These are phyloP conservation scores for Nerophis lumbriciformis DNA, from an alignment of 2,113 vertebrate species.

Conservation along the genomic window DNA sequence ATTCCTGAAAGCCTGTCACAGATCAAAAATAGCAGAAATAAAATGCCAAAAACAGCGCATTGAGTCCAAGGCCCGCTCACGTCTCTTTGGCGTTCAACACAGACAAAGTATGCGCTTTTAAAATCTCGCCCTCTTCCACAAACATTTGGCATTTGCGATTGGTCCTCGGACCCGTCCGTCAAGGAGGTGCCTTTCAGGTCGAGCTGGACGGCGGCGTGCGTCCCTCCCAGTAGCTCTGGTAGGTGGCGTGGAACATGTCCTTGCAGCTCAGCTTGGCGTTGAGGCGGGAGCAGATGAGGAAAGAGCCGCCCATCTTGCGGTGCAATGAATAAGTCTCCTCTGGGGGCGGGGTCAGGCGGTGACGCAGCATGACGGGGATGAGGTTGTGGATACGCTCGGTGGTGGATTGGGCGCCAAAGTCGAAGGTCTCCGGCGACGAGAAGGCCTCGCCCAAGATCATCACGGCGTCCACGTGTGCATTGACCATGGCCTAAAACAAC, in stretches of 20 bases:
- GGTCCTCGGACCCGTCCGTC: constrained; percentile 35
- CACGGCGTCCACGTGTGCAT: constrained; percentile 90
- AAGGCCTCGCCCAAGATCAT: constrained; percentile 98
- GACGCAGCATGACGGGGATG: constrained; percentile 93
- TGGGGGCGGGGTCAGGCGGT: constrained; percentile 87
- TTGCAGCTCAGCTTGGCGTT: constrained; percentile 84
- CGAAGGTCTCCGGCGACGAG: constrained; percentile 76
- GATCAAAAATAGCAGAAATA: neutral
- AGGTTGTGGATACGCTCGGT: constrained; percentile 92
- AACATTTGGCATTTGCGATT: constrained; percentile 15
- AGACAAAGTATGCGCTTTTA: neutral
- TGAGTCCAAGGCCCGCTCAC: no score
- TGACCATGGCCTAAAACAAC: constrained; percentile 80
- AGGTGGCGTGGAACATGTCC: constrained; percentile 84
- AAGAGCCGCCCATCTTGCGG: constrained; percentile 97
- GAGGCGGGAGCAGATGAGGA: constrained; percentile 96
- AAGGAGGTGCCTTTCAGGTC: constrained; percentile 19
- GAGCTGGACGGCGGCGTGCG: constrained; percentile 36
- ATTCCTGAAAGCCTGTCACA: neutral
- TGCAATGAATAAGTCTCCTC: constrained; percentile 97
- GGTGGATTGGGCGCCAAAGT: constrained; percentile 88
- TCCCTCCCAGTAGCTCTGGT: constrained; percentile 79
- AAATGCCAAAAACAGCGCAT: neutral
- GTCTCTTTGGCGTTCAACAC: neutral
- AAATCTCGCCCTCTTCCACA: neutral